Percentiles rank a stretch among this genome's conserved stretches.
Evolutionary conservation across 2,888 invertebrate species (phyloP).

Genomic region (Luperina testacea): DNA sequence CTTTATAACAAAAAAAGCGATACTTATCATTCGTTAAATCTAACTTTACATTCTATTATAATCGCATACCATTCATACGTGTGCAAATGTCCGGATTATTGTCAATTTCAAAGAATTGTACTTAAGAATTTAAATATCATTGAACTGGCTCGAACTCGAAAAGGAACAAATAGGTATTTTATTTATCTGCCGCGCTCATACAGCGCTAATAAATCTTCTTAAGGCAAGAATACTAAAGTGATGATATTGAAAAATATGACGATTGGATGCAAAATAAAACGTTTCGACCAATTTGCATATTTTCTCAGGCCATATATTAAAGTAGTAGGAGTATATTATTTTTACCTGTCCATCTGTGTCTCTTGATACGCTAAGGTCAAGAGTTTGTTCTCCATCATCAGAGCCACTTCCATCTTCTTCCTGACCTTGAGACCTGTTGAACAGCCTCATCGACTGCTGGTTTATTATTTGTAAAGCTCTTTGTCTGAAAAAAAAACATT

Average conservation of each 20-base stretch:
- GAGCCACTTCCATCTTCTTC: conserved; percentile 88
- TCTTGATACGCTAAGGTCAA: conserved; percentile 88
- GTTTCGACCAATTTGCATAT: conserved; percentile 38
- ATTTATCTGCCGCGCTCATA: conserved; percentile 34
- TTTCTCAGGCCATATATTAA: conserved; percentile 20
- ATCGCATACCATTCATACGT: conserved; percentile 62
- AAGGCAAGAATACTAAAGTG: conserved; percentile 40
- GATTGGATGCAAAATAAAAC: conserved; percentile 37
- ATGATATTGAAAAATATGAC: conserved; percentile 47
- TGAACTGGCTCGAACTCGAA: conserved; percentile 52
- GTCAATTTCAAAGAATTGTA: conserved; percentile 65
- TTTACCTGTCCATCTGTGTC: conserved; percentile 88
- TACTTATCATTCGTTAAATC: conserved; percentile 64
- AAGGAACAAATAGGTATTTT: conserved; percentile 56
- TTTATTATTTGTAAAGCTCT: conserved; percentile 87
- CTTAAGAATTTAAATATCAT: conserved; percentile 59
- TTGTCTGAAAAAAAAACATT: conserved; percentile 77
- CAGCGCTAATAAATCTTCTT: conserved; percentile 52
- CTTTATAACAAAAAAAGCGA: conserved; percentile 70
- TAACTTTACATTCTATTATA: conserved; percentile 66
- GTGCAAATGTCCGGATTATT: conserved; percentile 62
- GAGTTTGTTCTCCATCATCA: conserved; percentile 88
- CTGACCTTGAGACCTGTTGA: conserved; percentile 81
- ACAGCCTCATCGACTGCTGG: conserved; percentile 87
- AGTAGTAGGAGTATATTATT: conserved; percentile 17